phyloP scores from a whole-genome alignment of 2,113 vertebrate genomes.

The Siphamia tubifer region DNA sequence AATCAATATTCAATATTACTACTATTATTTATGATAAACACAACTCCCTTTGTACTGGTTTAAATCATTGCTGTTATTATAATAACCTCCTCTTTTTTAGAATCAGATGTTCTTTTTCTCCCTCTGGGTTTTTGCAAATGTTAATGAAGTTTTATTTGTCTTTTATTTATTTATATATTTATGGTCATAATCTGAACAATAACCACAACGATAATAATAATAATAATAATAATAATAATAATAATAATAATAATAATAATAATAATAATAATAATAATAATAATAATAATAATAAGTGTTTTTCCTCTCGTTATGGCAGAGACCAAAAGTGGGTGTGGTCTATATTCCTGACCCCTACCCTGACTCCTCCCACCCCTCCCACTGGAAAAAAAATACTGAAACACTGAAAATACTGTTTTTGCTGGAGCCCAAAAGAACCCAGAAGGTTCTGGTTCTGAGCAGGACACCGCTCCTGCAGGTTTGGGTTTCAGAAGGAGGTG shows the following conservation, averaged over 20 bases:
- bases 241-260: slow-evolving; percentile 43
- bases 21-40: slow-evolving; percentile 77
- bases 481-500: slow-evolving; percentile 49
- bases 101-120: slow-evolving; percentile 41
- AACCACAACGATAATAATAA: too few relatives aligned
- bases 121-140: slow-evolving; percentile 59
- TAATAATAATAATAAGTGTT: slow-evolving; percentile 33
- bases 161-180: too few relatives aligned
- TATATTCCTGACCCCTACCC: slow-evolving; percentile 35
- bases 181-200: slow-evolving; percentile 57
- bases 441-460: background rate
- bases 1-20: slow-evolving; percentile 81
- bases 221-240: too few relatives aligned
- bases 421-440: background rate
- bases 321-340: slow-evolving; percentile 40
- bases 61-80: slow-evolving; percentile 68
- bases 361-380: slow-evolving; percentile 53
- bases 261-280: slow-evolving; percentile 39
- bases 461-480: slow-evolving; percentile 21
- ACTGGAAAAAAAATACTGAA: slow-evolving; percentile 65
- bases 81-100: slow-evolving; percentile 52
- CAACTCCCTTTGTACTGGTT: slow-evolving; percentile 69
- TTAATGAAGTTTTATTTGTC: slow-evolving; percentile 61
- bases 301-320: slow-evolving; percentile 47
- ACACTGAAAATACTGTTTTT: slow-evolving; percentile 70